These are phyloP conservation scores for Mythimna impura DNA, from an alignment of 2,888 invertebrate genomes.

Conservation along the genomic window DNA sequence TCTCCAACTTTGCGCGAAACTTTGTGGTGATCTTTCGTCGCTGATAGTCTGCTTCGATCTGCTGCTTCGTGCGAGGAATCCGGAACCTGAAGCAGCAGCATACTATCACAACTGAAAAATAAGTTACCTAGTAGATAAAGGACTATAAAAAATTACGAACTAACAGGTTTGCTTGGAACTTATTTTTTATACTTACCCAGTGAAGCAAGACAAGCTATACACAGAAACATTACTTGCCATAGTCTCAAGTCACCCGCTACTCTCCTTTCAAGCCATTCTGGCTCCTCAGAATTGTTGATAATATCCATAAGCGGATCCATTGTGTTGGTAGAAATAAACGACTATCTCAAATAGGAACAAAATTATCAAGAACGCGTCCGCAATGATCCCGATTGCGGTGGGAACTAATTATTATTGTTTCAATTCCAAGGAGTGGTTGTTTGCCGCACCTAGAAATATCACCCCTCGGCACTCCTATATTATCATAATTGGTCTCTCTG, in stretches of 20 bases:
- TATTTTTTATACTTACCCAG: slow-evolving; percentile 88
- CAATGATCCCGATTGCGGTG: slow-evolving; percentile 72
- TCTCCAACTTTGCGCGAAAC: slow-evolving; percentile 94
- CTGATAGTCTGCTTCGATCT: slow-evolving; percentile 98
- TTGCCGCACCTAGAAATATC: slow-evolving; percentile 83
- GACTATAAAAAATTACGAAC: neutral
- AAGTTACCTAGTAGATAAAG: neutral
- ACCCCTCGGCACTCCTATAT: slow-evolving; percentile 79
- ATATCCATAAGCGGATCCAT: slow-evolving; percentile 86
- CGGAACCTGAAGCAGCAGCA: slow-evolving; percentile 98
- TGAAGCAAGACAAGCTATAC: slow-evolving; percentile 91
- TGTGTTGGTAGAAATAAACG: slow-evolving; percentile 23
- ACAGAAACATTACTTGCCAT: slow-evolving; percentile 95
- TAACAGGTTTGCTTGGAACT: neutral
- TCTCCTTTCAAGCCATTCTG: slow-evolving; percentile 94
- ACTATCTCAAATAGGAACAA: slow-evolving; percentile 51
- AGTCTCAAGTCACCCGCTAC: slow-evolving; percentile 93
- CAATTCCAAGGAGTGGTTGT: slow-evolving; percentile 84
- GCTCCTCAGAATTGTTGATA: slow-evolving; percentile 86
- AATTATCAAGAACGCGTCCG: slow-evolving; percentile 66
- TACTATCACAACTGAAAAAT: slow-evolving; percentile 93
- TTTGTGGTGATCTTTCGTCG: slow-evolving; percentile 95
- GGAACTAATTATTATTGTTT: slow-evolving; percentile 85
- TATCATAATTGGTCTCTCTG: slow-evolving; percentile 37
- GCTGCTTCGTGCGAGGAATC: slow-evolving; percentile 98